Base-by-base conservation (phyloP, 2,113 vertebrate species). In the Gallinago paraguaiae region DNA sequence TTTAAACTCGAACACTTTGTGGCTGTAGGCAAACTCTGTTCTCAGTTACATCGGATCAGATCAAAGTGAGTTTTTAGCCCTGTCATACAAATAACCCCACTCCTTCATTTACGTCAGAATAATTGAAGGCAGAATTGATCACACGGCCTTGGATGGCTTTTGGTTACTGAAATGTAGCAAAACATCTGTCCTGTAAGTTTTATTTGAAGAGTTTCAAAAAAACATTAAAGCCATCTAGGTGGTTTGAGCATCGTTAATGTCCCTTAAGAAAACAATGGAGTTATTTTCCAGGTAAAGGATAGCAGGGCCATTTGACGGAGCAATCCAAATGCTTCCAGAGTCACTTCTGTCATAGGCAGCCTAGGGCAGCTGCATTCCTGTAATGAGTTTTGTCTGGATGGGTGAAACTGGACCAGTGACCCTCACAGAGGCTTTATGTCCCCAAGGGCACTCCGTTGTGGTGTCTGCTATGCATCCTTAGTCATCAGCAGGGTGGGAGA, bases 21-120 rank as follows among this genome's bases (percentile, higher is more conserved):
- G 90, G 90, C 91, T 69, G 64, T 87, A 91, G 96, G 92, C 75
- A 95, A 89, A 85, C 92, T 91, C 65, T 92, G 77, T 91, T 92
- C 80, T 70, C 90, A 37, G 63, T 91, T 96, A 79, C 65, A 35
- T 79, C 63, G 61, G 57, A 92, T 87, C 63, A 94, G 74, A 93
- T 93, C 83, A 96, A 89, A 83, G 71, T 37, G 72, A 41, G 28
- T 70, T 82, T 95, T 84, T 41, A 92, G 31, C 88, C 35, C 6
- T 56, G 60, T 60, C 39, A 10, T 60, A 70, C 53, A 72, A 82
- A 72, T 64, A 65, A 30, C 43, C 48, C 28, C 11, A 3, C 56
- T 76, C 14, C 57, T 90, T 64, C 39, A 8, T 72, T 91, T 92
- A 46, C 25, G 76, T 56, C 15, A 54, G 57, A 41, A 12, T 86